Evolutionary conservation across 2,888 invertebrate genomes (phyloP).

Genomic region (Amiota minor): DNA sequence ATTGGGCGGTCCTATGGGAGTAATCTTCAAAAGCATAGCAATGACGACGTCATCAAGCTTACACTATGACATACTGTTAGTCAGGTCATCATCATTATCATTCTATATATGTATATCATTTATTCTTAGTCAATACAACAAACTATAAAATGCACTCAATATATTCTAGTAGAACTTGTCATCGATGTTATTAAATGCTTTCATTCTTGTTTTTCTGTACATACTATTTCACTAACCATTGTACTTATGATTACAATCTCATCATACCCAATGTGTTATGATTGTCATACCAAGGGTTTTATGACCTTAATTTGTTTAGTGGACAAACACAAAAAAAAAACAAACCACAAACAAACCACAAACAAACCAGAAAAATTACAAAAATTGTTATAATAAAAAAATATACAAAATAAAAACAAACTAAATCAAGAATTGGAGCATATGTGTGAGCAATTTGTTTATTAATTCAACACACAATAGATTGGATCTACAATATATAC

Average conservation of each 20-base stretch:
- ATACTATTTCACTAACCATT: background rate
- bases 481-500: too few species aligned
- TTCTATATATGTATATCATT: background rate
- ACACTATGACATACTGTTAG: background rate
- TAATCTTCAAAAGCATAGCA: background rate
- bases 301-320: constrained; percentile 9
- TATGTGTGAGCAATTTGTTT: background rate
- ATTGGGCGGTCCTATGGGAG: background rate
- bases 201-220: too few species aligned
- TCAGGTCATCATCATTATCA: constrained; percentile 17
- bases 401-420: background rate
- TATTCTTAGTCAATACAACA: background rate
- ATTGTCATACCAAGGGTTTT: background rate
- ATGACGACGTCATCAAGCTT: background rate
- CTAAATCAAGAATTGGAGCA: background rate
- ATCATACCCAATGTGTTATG: background rate
- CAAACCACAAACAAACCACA: too few species aligned
- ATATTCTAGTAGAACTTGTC: constrained; percentile 15
- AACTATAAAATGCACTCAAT: background rate
- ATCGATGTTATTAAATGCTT: background rate
- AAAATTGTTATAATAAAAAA: too few species aligned
- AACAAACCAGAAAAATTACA: too few species aligned
- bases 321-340: background rate
- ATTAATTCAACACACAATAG: too few species aligned
- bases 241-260: background rate